Evolutionary conservation across 2,797 vertebrate genomes (phyloP), one percentile per base, ranked within the genome.

Genomic region (Psittacula derbiana): DNA sequence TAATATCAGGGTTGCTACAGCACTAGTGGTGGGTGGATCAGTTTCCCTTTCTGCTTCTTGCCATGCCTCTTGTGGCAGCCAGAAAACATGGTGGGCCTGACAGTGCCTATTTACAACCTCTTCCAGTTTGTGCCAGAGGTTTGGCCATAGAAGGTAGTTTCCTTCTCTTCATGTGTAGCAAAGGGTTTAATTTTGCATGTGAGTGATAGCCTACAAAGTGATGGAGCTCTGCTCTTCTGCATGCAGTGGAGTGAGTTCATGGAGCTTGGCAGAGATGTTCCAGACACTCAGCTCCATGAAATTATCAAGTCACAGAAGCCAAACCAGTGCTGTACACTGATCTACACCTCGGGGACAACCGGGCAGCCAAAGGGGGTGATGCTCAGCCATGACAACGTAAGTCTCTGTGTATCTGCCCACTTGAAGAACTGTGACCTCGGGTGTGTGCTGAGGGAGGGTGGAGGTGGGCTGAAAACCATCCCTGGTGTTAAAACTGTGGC

Each of bases 311-410:
- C 94, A 14, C 99, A 99, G 98, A 99, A 98, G 91, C 98, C 99
- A 20, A 99, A 98, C 93, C 98, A 99, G 93, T 99, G 99, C 87
- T 99, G 99, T 41, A 98, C 98, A 0, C 96, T 99, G 71, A 99
- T 99, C 93, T 99, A 99, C 86, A 99, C 99, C 44, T 99, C 99
- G 0, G 99, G 99, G 49, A 99, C 99, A 73, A 98, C 97, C 0
- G 99, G 99, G 6, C 96, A 98, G 69, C 99, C 99, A 23, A 99
- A 99, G 93, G 99, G 98, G 10, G 99, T 99, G 40, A 99, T 99
- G 99, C 98, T 99, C 14, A 99, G 99, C 80, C 99, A 99, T 0
- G 99, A 99, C 97, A 99, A 99, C 0, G 99, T 99, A 62, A 98
- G 99, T 95, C 16, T 21, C 41, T 27, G 8, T 20, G 3, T 11